These are phyloP conservation scores for Malaclemys terrapin DNA, from an alignment of 2,113 vertebrate species.

Conservation along the genomic window DNA sequence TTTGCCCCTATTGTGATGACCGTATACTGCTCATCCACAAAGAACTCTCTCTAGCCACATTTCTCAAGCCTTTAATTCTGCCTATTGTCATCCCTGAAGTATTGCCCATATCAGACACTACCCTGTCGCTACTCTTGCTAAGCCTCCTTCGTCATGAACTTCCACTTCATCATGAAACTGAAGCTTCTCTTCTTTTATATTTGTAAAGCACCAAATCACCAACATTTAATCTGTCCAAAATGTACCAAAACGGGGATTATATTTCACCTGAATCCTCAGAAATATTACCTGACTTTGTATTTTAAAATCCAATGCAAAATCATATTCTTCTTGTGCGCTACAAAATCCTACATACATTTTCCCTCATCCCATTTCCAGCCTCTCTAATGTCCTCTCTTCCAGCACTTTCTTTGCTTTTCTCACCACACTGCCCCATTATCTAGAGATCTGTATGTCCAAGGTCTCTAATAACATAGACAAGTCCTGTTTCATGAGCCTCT, in stretches of 20 bases:
- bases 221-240: no score
- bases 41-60: not conserved
- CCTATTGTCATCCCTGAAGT: not conserved
- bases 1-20: not conserved
- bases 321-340: not conserved
- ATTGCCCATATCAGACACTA: not conserved
- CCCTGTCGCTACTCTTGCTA: not conserved
- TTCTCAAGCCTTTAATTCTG: not conserved
- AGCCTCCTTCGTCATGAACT: not conserved
- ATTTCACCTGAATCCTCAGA: not conserved
- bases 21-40: not conserved
- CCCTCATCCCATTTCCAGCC: not conserved
- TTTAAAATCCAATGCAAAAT: not conserved
- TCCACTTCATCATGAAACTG: not conserved
- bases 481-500: not conserved
- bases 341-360: fast-evolving
- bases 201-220: no score
- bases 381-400: not conserved
- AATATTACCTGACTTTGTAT: not conserved
- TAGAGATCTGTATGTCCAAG: not conserved
- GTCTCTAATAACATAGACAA: not conserved
- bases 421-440: not conserved
- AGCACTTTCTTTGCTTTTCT: not conserved
- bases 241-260: fast-evolving
- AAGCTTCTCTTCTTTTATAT: not conserved